These are phyloP conservation scores for Sphinx pinastri DNA, from an alignment of 2,888 invertebrate genomes.

Conservation along the genomic window DNA sequence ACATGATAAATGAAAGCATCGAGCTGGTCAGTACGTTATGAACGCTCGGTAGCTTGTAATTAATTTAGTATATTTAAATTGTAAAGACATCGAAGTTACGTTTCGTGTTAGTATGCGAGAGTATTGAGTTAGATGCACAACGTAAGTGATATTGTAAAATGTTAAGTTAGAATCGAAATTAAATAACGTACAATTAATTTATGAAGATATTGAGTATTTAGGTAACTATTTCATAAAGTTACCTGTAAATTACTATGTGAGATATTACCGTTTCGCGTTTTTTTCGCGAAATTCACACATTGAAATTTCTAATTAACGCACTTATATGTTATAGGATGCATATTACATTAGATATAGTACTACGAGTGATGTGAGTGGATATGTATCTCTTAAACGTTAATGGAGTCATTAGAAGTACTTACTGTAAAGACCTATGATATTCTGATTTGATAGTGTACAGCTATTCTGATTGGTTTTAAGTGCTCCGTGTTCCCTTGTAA, in stretches of 20 bases:
- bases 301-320: background rate
- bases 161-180: constrained; percentile 2
- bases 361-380: background rate
- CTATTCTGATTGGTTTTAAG: background rate
- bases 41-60: constrained; percentile 38
- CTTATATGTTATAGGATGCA: background rate
- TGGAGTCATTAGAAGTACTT: background rate
- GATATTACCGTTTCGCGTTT: background rate
- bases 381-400: background rate
- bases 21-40: constrained; percentile 76
- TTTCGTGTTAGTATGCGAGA: background rate
- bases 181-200: constrained; percentile 25
- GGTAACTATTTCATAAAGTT: constrained; percentile 5
- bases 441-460: background rate
- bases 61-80: constrained; percentile 11
- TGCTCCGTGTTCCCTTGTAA: too few relatives aligned
- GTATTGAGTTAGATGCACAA: constrained; percentile 6
- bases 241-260: background rate
- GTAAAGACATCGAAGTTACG: background rate
- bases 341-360: background rate
- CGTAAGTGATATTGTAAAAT: background rate
- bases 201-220: constrained; percentile 8
- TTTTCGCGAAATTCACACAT: background rate
- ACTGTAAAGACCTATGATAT: background rate
- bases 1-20: constrained; percentile 75